phyloP scores from a whole-genome alignment of 2,113 vertebrate genomes.

The Chaetura pelagica region DNA sequence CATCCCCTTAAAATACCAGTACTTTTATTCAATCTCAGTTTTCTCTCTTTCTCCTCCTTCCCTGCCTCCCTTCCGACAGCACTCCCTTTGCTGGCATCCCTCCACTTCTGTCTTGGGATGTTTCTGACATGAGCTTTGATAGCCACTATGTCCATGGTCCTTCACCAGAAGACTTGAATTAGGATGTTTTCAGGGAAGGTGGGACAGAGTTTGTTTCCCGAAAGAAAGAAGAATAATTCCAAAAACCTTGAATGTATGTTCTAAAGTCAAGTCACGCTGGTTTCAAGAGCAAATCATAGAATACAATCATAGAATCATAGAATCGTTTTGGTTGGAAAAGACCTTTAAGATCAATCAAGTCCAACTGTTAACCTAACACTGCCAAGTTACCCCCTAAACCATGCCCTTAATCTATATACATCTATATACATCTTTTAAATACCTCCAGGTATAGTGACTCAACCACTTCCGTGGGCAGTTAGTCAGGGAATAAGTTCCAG shows the following conservation, averaged over 20 bases:
- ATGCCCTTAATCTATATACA: no score
- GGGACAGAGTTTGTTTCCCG: background rate
- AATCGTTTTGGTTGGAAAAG: no score
- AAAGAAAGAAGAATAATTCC: background rate
- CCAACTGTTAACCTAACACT: no score
- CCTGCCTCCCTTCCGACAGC: background rate
- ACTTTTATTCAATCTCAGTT: background rate
- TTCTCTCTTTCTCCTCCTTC: background rate
- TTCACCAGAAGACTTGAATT: background rate
- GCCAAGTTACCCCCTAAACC: no score
- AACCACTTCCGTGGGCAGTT: background rate
- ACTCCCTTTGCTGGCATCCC: background rate
- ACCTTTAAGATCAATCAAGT: no score
- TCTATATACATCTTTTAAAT: no score
- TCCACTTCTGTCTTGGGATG: background rate
- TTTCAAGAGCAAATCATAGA: background rate
- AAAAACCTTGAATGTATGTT: background rate
- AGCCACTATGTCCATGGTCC: rapidly evolving
- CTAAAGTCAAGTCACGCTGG: background rate
- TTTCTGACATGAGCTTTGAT: background rate
- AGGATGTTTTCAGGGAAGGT: background rate
- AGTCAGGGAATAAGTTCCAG: background rate
- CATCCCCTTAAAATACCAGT: background rate
- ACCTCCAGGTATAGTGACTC: background rate
- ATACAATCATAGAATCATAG: no score